Evolutionary conservation across 2,113 vertebrate genomes (phyloP).

Genomic region (Halcyon malimbica): DNA sequence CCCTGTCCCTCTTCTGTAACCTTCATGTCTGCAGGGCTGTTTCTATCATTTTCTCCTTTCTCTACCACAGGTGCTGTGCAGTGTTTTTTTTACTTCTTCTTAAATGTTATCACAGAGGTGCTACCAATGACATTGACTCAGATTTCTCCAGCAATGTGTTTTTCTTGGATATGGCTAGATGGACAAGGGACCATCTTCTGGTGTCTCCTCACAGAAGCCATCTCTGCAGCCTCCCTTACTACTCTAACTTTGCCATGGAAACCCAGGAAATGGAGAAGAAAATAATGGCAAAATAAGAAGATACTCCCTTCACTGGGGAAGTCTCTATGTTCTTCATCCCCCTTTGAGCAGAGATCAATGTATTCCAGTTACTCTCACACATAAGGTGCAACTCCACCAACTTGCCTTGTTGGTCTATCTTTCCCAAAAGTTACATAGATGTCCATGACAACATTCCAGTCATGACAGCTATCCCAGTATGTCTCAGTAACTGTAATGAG

Average conservation of each 20-base stretch:
- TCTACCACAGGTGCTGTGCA: too few relatives aligned
- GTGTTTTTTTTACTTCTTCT: too few relatives aligned
- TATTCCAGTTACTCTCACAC: neutral
- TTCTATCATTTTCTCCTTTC: too few relatives aligned
- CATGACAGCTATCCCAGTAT: neutral
- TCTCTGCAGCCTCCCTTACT: neutral
- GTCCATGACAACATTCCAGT: neutral
- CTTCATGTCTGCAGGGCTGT: too few relatives aligned
- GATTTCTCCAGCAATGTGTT: too few relatives aligned
- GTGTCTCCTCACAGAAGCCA: neutral
- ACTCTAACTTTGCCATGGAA: neutral
- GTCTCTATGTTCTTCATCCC: neutral
- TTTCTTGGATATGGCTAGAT: neutral
- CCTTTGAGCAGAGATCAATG: neutral
- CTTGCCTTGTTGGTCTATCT: neutral
- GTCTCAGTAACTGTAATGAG: neutral
- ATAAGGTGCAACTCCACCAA: neutral
- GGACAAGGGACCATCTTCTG: neutral
- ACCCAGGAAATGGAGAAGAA: neutral
- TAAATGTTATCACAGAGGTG: too few relatives aligned
- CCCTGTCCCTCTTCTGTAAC: too few relatives aligned
- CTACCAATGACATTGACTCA: too few relatives aligned
- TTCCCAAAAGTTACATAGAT: neutral
- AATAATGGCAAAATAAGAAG: neutral
- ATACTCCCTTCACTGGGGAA: neutral